A percentile compares a stretch with the other conserved stretches of the same genome.
These are phyloP conservation scores for Alca torda DNA, from an alignment of 2,797 vertebrate genomes.

Conservation along the genomic window DNA sequence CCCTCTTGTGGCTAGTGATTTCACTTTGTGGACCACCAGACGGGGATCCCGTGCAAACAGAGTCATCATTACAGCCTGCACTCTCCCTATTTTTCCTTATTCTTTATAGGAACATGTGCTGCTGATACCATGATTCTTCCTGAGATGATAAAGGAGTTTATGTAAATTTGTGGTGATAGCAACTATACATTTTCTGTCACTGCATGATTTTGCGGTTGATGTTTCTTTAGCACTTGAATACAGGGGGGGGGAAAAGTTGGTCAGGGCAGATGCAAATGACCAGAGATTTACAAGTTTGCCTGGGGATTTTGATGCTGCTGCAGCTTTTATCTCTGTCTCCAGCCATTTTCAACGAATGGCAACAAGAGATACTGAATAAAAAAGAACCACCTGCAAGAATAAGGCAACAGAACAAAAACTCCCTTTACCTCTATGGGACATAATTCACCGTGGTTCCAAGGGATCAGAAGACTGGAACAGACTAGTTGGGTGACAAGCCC, in stretches of 20 bases:
- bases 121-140: neutral
- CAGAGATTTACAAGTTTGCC: neutral
- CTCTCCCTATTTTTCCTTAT: neutral
- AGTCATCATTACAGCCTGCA: rapidly evolving
- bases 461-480: neutral
- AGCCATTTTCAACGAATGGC: neutral
- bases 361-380: neutral
- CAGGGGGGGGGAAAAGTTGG: neutral
- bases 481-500: neutral
- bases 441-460: neutral
- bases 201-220: rapidly evolving
- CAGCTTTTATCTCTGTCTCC: neutral
- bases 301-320: neutral
- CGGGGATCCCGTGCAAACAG: rapidly evolving
- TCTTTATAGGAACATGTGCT: neutral
- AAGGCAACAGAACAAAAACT: neutral
- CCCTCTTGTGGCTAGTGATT: neutral
- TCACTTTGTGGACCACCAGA: neutral
- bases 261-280: neutral
- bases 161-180: neutral
- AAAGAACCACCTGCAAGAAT: neutral
- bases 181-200: neutral
- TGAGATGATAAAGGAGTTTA: rapidly evolving
- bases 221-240: neutral
- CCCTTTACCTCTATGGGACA: neutral